Conservation (phyloP, 2,797 vertebrate genomes). For the Hemibagrus guttatus region DNA sequence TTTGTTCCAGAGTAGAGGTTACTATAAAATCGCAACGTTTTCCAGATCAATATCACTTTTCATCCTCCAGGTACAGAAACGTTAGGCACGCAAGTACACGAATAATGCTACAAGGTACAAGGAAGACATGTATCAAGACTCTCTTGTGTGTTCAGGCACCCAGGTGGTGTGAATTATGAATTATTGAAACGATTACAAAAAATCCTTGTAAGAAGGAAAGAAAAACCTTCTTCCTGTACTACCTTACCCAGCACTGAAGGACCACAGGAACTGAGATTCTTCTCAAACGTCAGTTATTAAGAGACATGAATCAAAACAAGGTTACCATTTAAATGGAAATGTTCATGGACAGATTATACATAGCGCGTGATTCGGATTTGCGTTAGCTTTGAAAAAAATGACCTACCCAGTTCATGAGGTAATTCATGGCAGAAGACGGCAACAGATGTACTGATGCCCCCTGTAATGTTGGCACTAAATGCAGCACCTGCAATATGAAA, state of each 20-base stretch:
- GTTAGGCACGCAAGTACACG: too few relatives aligned
- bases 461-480: slow-evolving; percentile 92
- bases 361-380: neutral
- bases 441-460: slow-evolving; percentile 97
- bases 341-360: neutral
- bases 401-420: slow-evolving; percentile 95
- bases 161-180: neutral
- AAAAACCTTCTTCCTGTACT: neutral
- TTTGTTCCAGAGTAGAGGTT: neutral
- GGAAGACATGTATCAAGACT: neutral
- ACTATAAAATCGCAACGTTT: neutral
- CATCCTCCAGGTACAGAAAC: neutral
- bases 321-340: neutral
- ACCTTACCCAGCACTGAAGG: neutral
- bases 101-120: neutral
- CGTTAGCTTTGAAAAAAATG: neutral
- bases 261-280: neutral
- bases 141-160: neutral
- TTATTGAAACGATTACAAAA: neutral
- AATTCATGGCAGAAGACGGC: slow-evolving; percentile 98
- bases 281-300: neutral
- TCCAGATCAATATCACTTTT: neutral
- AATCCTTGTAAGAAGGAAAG: neutral
- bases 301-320: neutral
- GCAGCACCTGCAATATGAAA: slow-evolving; percentile 82